Evolutionary conservation across 2,113 vertebrate species (phyloP).

Genomic region (Meriones unguiculatus): DNA sequence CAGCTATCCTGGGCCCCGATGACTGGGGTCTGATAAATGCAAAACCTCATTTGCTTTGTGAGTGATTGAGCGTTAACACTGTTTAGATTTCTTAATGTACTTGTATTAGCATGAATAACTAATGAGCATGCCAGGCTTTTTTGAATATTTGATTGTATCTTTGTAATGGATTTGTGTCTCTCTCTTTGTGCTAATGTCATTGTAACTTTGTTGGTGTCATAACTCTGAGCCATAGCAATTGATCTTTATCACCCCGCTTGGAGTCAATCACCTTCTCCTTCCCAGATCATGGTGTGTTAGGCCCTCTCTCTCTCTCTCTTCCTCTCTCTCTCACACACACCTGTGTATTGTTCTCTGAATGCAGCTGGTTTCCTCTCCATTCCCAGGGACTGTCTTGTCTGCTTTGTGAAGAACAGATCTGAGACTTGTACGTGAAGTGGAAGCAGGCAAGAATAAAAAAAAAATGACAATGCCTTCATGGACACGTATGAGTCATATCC

Average conservation of each 20-base stretch:
- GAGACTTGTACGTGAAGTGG: background rate
- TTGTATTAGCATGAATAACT: constrained; percentile 99
- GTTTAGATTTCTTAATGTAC: constrained; percentile 99
- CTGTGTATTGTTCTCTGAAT: constrained; percentile 70
- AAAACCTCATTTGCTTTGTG: constrained; percentile 95
- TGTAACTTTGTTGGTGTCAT: constrained; percentile 95
- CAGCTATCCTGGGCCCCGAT: constrained; percentile 86
- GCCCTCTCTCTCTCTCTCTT: constrained; percentile 40
- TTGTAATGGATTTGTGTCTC: constrained; percentile 95
- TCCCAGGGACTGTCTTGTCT: background rate
- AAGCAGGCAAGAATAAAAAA: background rate
- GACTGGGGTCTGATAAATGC: constrained; percentile 95
- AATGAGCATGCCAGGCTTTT: constrained; percentile 94
- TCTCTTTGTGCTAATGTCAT: constrained; percentile 93
- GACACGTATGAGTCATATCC: background rate
- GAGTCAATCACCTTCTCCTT: constrained; percentile 92
- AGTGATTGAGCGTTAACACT: constrained; percentile 97
- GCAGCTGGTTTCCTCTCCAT: constrained; percentile 52
- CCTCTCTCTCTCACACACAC: constrained; percentile 12
- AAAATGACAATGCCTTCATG: background rate
- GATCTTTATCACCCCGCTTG: constrained; percentile 94
- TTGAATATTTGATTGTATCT: constrained; percentile 99
- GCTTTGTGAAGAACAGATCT: constrained; percentile 60
- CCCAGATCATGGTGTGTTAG: constrained; percentile 80
- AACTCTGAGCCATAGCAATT: constrained; percentile 89